Conservation (phyloP, 1,140 invertebrate species). For the Drosophila sp. region DNA sequence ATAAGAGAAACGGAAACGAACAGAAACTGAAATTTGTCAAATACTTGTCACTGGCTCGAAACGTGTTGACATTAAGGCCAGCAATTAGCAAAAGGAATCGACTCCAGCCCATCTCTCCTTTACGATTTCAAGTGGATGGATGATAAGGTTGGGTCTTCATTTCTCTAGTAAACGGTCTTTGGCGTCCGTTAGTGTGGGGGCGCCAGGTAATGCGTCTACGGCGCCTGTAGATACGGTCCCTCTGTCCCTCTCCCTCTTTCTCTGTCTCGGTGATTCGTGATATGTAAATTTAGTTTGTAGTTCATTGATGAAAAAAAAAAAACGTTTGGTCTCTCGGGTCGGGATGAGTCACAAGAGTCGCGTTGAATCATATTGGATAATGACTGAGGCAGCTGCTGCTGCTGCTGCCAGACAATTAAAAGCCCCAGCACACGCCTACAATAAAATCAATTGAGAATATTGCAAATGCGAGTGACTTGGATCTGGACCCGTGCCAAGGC, state of each 20-base stretch:
- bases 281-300: slow-evolving; percentile 70
- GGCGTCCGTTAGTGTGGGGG: slow-evolving; percentile 76
- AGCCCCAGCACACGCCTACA: slow-evolving; percentile 46
- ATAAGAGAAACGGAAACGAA: slow-evolving; percentile 8
- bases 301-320: slow-evolving; percentile 57
- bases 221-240: slow-evolving; percentile 52
- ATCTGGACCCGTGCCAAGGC: slow-evolving; percentile 66
- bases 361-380: slow-evolving; percentile 45
- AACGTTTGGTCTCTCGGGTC: slow-evolving; percentile 21
- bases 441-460: slow-evolving; percentile 47
- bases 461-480: slow-evolving; percentile 22
- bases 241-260: slow-evolving; percentile 4
- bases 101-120: background rate
- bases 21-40: slow-evolving; percentile 34
- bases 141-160: slow-evolving; percentile 27
- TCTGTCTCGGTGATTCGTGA: slow-evolving; percentile 21
- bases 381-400: slow-evolving; percentile 36
- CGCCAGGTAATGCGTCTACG: slow-evolving; percentile 75
- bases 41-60: slow-evolving; percentile 64
- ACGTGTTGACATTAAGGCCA: slow-evolving; percentile 63
- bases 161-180: slow-evolving; percentile 62
- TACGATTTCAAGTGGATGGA: slow-evolving; percentile 33
- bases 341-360: slow-evolving; percentile 53
- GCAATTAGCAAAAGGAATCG: slow-evolving; percentile 36
- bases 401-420: slow-evolving; percentile 59